A percentile compares a stretch with the other conserved stretches of the same genome.
These are phyloP conservation scores for Menura novaehollandiae DNA, from an alignment of 2,113 vertebrate genomes.

Conservation along the genomic window DNA sequence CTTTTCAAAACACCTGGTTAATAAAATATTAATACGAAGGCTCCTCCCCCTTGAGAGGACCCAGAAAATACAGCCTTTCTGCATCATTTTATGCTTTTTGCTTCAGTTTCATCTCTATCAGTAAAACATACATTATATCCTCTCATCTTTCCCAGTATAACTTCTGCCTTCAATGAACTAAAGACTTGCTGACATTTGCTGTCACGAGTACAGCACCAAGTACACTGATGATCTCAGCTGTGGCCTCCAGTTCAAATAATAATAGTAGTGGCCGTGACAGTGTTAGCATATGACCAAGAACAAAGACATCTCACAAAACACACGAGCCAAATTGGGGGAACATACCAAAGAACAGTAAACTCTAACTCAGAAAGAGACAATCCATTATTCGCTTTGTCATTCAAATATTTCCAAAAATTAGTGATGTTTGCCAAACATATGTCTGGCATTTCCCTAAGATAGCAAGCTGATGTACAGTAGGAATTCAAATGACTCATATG, in stretches of 20 bases:
- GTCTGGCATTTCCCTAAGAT: background rate
- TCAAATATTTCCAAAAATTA: slow-evolving; percentile 3
- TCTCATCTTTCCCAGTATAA: background rate
- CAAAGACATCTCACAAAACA: background rate
- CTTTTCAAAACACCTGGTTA: background rate
- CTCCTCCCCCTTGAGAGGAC: background rate
- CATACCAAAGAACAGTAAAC: background rate
- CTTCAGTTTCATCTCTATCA: background rate
- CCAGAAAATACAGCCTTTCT: background rate
- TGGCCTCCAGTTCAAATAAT: background rate
- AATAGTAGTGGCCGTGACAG: slow-evolving; percentile 1
- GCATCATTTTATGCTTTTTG: background rate
- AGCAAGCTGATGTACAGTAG: slow-evolving; percentile 2
- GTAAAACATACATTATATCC: background rate
- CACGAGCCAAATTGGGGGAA: background rate
- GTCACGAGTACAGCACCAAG: background rate
- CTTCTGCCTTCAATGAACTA: background rate
- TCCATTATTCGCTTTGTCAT: background rate
- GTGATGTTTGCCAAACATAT: background rate
- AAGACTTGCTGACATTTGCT: slow-evolving; percentile 12
- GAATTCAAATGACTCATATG: slow-evolving; percentile 32
- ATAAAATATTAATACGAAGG: background rate
- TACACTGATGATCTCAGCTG: background rate
- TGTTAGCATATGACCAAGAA: background rate
- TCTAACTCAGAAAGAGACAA: background rate